A percentile compares a stretch with the other conserved stretches of the same genome.
phyloP scores from a whole-genome alignment of 2,113 vertebrate species.

The Fregata magnificens region DNA sequence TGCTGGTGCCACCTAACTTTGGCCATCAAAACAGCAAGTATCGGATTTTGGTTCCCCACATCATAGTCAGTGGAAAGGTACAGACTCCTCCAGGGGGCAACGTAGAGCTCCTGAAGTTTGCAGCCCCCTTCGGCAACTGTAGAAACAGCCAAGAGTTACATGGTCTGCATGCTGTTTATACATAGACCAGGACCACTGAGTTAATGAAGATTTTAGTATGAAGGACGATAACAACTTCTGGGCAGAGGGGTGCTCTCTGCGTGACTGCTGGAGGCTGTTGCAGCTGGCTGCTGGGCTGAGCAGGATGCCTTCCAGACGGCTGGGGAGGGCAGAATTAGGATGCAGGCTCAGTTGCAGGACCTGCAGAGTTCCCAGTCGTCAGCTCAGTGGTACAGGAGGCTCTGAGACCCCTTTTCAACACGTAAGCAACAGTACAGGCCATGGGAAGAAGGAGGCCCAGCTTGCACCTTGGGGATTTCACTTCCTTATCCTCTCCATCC shows the following conservation, averaged over 20 bases:
- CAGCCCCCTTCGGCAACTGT: not conserved
- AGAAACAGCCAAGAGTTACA: not conserved
- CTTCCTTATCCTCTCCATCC: constrained; percentile 50
- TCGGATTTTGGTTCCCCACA: not conserved
- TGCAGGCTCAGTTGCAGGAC: not conserved
- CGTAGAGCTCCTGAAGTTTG: not conserved
- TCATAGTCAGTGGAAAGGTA: not conserved
- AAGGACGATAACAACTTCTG: accelerated
- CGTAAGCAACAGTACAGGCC: constrained; percentile 25
- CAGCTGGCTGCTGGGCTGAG: not conserved
- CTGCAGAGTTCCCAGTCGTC: not conserved
- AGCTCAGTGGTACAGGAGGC: not conserved
- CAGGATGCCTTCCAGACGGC: not conserved
- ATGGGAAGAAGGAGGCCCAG: constrained; percentile 58
- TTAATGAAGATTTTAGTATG: not conserved
- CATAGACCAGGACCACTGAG: not conserved
- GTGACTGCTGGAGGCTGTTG: not conserved
- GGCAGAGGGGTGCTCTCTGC: not conserved
- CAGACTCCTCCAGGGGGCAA: not conserved
- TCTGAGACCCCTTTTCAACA: constrained; percentile 15
- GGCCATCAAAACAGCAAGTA: not conserved
- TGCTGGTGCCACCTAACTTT: not conserved
- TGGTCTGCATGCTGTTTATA: not conserved
- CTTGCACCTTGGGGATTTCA: constrained; percentile 63
- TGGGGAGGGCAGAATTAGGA: not conserved